Conservation (phyloP, 2,113 vertebrate species). For the Myocastor coypus region DNA sequence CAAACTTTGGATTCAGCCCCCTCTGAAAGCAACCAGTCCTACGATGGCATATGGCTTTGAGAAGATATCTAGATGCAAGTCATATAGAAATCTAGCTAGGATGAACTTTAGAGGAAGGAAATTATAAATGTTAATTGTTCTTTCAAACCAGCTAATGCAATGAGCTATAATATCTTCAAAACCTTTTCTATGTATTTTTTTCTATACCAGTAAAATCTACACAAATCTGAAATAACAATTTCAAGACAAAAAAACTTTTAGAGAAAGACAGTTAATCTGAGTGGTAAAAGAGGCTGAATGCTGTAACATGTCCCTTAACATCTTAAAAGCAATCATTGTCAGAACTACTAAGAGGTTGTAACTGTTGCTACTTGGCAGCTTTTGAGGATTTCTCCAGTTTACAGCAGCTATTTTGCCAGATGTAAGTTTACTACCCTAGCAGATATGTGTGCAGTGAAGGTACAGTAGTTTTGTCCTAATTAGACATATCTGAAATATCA, state of each 20-base stretch:
- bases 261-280: neutral
- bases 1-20: too few species aligned
- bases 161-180: too few species aligned
- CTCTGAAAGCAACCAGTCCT: too few species aligned
- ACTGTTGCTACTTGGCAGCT: neutral
- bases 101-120: neutral
- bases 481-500: neutral
- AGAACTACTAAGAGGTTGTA: too few species aligned
- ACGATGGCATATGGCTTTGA: too few species aligned
- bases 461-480: neutral
- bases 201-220: neutral
- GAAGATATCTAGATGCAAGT: too few species aligned
- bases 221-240: neutral
- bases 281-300: neutral
- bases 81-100: neutral
- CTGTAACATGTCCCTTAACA: accelerated
- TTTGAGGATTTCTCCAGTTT: neutral
- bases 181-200: neutral
- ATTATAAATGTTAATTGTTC: neutral
- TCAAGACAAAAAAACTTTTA: neutral
- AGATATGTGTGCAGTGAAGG: neutral
- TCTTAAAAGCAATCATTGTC: neutral
- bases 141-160: neutral
- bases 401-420: neutral
- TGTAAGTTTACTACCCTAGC: neutral